Conservation (phyloP, 1,140 invertebrate species). For the Trigoniulus corallinus region DNA sequence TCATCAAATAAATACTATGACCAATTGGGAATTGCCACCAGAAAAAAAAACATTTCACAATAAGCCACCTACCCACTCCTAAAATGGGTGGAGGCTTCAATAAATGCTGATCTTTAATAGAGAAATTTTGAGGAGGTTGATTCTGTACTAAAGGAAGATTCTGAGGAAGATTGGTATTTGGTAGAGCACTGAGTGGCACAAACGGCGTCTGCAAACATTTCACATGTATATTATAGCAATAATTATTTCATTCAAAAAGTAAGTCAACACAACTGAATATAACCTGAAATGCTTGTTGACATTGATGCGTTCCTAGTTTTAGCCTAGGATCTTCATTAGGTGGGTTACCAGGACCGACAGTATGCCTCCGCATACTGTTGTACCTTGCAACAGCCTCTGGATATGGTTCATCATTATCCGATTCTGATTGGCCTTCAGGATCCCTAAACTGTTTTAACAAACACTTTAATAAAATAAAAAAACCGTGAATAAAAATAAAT, state of each 20-base stretch:
- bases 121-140: slow-evolving; percentile 63
- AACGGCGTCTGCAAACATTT: background rate
- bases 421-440: slow-evolving; percentile 38
- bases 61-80: slow-evolving; percentile 48
- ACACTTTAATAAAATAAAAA: slow-evolving; percentile 3
- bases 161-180: slow-evolving; percentile 47
- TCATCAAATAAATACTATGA: background rate
- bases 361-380: slow-evolving; percentile 57
- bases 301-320: slow-evolving; percentile 1
- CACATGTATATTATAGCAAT: background rate
- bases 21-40: too few species aligned
- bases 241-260: background rate
- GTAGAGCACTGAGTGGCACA: slow-evolving; percentile 28
- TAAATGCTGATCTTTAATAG: slow-evolving; percentile 82
- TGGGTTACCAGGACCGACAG: slow-evolving; percentile 78
- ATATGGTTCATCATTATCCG: slow-evolving; percentile 28
- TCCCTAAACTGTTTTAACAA: slow-evolving; percentile 38
- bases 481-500: slow-evolving; percentile 1
- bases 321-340: slow-evolving; percentile 38
- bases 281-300: background rate
- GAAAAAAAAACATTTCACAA: slow-evolving; percentile 6
- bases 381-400: slow-evolving; percentile 25
- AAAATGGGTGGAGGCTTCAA: slow-evolving; percentile 77
- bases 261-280: background rate
- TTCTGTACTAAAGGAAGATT: slow-evolving; percentile 56